These are phyloP conservation scores for Pollenia labialis DNA, from an alignment of 2,888 invertebrate genomes.

Conservation along the genomic window DNA sequence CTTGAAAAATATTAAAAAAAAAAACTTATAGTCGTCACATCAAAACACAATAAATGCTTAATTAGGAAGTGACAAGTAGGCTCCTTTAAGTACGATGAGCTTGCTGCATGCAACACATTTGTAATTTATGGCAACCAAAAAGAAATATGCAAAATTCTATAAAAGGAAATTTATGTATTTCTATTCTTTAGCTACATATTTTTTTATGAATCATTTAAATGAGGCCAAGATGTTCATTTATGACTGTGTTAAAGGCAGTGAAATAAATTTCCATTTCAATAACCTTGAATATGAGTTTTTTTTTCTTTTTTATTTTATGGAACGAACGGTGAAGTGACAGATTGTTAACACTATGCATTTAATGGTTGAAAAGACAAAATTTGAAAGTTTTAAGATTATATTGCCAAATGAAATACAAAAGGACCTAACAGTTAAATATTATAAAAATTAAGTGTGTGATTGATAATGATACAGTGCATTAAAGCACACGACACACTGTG, in stretches of 20 bases:
- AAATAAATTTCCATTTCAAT: constrained; percentile 54
- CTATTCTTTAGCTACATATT: background rate
- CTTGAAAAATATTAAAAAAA: constrained; percentile 55
- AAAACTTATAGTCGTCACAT: background rate
- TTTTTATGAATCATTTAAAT: constrained; percentile 64
- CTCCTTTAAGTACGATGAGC: constrained; percentile 48
- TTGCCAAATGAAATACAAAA: too few species aligned
- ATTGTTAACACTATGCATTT: background rate
- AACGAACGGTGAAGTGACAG: background rate
- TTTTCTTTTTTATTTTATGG: background rate
- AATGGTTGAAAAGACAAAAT: background rate
- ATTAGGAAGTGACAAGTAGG: constrained; percentile 71
- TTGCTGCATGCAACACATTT: constrained; percentile 2
- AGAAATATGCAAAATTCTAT: background rate
- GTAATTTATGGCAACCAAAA: constrained; percentile 43
- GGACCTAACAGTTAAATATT: too few species aligned
- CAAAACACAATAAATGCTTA: constrained; percentile 56
- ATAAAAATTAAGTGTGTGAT: too few species aligned
- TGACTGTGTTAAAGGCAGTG: constrained; percentile 15
- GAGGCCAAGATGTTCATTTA: constrained; percentile 31
- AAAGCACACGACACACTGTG: too few species aligned
- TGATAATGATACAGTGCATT: too few species aligned
- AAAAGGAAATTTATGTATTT: constrained; percentile 8
- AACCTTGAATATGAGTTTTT: constrained; percentile 57
- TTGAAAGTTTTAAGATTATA: background rate